Conservation (phyloP, 2,113 vertebrate species). For the Hypanus sabinus region DNA sequence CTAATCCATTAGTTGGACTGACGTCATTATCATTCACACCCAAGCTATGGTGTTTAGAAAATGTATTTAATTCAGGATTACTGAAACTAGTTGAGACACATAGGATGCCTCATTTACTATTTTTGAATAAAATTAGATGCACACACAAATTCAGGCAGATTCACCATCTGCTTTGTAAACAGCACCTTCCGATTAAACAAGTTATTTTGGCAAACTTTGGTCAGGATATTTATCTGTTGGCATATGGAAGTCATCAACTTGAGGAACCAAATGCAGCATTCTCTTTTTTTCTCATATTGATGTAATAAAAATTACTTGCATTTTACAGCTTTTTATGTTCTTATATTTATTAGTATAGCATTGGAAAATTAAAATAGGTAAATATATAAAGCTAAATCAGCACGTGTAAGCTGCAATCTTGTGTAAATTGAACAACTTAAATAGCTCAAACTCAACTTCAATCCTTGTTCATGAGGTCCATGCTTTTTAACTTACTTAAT, state of each 20-base stretch:
- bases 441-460: background rate
- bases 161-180: background rate
- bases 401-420: background rate
- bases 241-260: background rate
- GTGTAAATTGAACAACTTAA: too few relatives aligned
- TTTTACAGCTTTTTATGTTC: background rate
- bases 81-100: background rate
- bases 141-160: background rate
- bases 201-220: background rate
- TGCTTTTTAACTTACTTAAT: background rate
- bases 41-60: background rate
- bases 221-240: background rate
- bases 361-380: background rate
- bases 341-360: background rate
- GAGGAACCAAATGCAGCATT: background rate
- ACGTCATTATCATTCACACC: background rate
- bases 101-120: conserved; percentile 17
- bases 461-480: background rate
- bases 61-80: background rate
- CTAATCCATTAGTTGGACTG: background rate
- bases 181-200: background rate
- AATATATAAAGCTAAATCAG: background rate
- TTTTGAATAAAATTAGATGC: background rate
- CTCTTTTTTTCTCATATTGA: background rate
- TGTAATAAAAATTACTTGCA: background rate